Conservation (phyloP, 2,888 invertebrate species). For the Parascotia fuliginaria region DNA sequence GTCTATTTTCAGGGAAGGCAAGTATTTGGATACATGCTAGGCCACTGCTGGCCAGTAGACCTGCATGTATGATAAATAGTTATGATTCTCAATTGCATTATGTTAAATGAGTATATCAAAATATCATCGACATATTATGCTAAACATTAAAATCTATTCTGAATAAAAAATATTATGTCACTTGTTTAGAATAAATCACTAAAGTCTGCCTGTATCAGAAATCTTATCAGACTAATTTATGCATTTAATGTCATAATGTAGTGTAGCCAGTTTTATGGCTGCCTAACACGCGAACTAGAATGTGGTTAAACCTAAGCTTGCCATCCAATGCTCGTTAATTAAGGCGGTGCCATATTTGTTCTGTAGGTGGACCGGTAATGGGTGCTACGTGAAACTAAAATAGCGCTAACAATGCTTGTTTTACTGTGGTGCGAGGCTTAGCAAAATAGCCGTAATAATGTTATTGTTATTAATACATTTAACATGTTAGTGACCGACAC, state of each 20-base stretch:
- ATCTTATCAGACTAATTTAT: slow-evolving; percentile 37
- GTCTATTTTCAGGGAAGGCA: too few species aligned
- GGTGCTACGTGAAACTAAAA: slow-evolving; percentile 16
- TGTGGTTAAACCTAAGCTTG: slow-evolving; percentile 25
- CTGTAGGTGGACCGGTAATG: slow-evolving; percentile 33
- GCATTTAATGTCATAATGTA: slow-evolving; percentile 42
- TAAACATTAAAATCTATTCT: too few species aligned
- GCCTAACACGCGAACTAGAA: slow-evolving; percentile 41
- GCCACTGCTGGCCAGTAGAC: too few species aligned
- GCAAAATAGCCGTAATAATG: neutral
- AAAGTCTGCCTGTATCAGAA: slow-evolving; percentile 10
- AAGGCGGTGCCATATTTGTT: slow-evolving; percentile 28
- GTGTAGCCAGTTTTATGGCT: slow-evolving; percentile 19
- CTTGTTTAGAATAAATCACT: too few species aligned
- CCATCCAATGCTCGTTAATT: slow-evolving; percentile 29
- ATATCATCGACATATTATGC: neutral
- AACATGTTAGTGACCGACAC: too few species aligned
- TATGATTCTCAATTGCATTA: too few species aligned
- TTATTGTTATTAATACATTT: too few species aligned
- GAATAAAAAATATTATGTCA: neutral
- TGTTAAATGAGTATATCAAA: neutral
- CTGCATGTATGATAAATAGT: too few species aligned
- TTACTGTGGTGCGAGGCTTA: neutral
- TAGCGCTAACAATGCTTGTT: slow-evolving; percentile 9
- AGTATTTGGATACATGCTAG: too few species aligned